These are phyloP conservation scores for Platyscapa corneri DNA, from an alignment of 1,140 invertebrate genomes.

Conservation along the genomic window DNA sequence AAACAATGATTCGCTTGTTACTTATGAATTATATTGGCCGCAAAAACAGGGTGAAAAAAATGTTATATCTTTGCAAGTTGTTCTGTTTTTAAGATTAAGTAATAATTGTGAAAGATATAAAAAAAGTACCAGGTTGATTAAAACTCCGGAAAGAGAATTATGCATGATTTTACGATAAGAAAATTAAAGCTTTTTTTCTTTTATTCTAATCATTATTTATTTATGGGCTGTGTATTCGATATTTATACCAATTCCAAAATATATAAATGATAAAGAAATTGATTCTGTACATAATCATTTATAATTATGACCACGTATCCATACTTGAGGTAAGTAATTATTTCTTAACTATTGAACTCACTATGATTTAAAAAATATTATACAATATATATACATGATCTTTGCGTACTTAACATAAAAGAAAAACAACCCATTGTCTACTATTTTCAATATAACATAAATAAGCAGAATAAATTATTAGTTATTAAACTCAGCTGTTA, in stretches of 20 bases:
- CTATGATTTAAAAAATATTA: neutral
- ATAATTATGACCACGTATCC: neutral
- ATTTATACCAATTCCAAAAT: neutral
- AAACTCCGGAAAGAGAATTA: neutral
- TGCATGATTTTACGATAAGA: neutral
- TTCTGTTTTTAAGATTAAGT: constrained; percentile 53
- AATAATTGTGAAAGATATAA: neutral
- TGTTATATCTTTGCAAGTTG: constrained; percentile 23
- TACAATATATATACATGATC: neutral
- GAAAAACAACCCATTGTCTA: neutral
- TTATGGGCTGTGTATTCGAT: neutral
- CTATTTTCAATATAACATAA: too few species aligned
- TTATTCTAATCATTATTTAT: neutral
- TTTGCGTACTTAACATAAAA: neutral
- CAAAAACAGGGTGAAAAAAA: neutral
- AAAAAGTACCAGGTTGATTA: neutral
- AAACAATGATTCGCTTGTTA: constrained; percentile 8
- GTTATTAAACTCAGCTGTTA: neutral
- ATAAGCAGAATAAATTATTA: too few species aligned
- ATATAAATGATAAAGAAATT: neutral
- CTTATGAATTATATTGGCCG: neutral
- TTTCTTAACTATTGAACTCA: neutral
- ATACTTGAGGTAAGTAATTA: neutral
- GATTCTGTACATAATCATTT: neutral
- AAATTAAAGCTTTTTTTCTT: neutral